A percentile compares a stretch with the other conserved stretches of the same genome.
phyloP scores from a whole-genome alignment of 2,888 invertebrate species.

The Teleogryllus oceanicus region DNA sequence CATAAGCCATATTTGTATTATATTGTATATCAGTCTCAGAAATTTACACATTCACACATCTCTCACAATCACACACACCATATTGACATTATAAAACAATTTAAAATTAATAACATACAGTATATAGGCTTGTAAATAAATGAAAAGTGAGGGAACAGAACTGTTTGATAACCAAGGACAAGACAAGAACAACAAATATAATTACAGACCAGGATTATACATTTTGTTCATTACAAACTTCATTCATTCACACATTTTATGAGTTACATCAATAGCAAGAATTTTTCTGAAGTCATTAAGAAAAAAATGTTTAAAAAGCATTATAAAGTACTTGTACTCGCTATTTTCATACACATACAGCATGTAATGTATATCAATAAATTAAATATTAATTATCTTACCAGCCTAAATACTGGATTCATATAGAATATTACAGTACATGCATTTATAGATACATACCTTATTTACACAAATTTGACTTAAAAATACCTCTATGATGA shows the following conservation, averaged over 20 bases:
- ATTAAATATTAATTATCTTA: too few relatives aligned
- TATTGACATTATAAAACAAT: background rate
- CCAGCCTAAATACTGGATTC: background rate
- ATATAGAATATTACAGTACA: constrained; percentile 2
- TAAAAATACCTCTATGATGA: background rate
- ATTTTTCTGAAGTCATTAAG: background rate
- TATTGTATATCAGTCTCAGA: constrained; percentile 18
- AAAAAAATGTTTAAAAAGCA: background rate
- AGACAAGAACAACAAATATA: background rate
- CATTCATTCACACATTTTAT: background rate
- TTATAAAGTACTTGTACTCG: background rate
- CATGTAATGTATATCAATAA: background rate
- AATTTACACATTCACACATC: background rate
- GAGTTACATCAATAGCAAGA: background rate
- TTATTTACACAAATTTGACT: background rate
- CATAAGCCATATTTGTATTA: background rate
- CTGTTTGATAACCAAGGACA: too few relatives aligned
- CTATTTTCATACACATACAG: constrained; percentile 1
- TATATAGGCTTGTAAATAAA: background rate
- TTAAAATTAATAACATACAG: background rate
- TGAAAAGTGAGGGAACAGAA: background rate
- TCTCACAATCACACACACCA: background rate
- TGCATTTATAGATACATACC: background rate
- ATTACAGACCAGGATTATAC: background rate
- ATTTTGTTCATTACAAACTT: background rate